Evolutionary conservation across 2,113 vertebrate species (phyloP).

Genomic region (Callorhinus ursinus): DNA sequence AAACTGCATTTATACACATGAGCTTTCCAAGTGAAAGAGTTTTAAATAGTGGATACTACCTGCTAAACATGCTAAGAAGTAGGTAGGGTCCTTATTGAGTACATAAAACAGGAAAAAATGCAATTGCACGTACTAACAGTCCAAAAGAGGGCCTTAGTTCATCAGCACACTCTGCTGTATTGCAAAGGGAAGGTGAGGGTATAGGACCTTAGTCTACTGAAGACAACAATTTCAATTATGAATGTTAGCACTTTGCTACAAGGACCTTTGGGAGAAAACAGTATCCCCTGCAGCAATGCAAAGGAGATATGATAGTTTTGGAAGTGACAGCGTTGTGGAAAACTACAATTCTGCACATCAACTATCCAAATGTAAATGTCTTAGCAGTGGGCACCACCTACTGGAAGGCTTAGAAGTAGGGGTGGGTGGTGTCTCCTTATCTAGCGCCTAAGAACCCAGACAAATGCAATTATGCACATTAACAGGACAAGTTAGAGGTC

Average conservation of each 20-base stretch:
- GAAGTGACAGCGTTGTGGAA: neutral
- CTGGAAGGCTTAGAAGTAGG: neutral
- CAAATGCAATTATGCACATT: neutral
- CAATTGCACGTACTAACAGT: neutral
- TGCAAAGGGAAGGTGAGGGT: neutral
- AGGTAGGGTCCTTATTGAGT: neutral
- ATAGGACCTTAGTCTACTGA: neutral
- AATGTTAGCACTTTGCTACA: neutral
- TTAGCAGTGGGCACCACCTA: neutral
- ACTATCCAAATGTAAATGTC: neutral
- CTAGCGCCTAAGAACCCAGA: neutral
- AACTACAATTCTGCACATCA: slow-evolving; percentile 13
- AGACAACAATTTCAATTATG: slow-evolving; percentile 19
- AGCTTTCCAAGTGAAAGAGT: slow-evolving; percentile 18
- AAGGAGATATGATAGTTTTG: neutral
- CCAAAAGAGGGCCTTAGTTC: slow-evolving; percentile 26
- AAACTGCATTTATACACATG: neutral
- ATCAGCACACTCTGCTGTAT: neutral
- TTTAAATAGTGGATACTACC: neutral
- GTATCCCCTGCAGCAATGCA: neutral
- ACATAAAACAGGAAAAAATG: neutral
- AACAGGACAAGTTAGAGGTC: neutral
- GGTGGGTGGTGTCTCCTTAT: neutral
- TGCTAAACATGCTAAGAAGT: neutral
- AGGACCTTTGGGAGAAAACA: neutral